A percentile compares a stretch with the other conserved stretches of the same genome.
Conservation (phyloP, 2,888 invertebrate genomes). For the Thysanoteuthis rhombus region DNA sequence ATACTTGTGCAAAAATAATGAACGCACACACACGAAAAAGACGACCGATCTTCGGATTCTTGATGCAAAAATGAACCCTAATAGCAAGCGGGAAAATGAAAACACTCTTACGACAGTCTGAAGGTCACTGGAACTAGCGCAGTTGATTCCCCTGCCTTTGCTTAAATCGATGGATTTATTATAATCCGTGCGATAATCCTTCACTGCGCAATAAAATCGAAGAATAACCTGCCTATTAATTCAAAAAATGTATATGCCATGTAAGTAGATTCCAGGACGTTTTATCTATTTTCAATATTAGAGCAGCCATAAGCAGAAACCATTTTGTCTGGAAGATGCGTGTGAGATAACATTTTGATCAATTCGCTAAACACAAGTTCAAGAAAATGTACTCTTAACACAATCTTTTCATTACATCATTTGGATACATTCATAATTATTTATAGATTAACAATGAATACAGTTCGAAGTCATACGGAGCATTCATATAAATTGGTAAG, state of each 20-base stretch:
- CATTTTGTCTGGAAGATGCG: background rate
- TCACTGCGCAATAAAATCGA: background rate
- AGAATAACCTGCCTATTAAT: too few relatives aligned
- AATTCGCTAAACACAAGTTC: background rate
- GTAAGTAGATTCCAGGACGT: too few relatives aligned
- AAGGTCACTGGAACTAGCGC: background rate
- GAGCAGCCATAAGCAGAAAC: background rate
- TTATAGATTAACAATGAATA: background rate
- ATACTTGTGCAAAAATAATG: too few relatives aligned
- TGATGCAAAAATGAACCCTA: too few relatives aligned
- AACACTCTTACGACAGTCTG: too few relatives aligned
- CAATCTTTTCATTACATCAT: background rate
- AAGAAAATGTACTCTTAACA: background rate
- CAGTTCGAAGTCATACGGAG: background rate
- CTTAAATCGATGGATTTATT: too few relatives aligned
- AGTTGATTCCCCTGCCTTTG: too few relatives aligned
- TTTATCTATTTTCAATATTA: background rate
- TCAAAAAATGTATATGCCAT: too few relatives aligned
- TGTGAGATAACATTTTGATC: background rate
- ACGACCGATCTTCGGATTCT: background rate
- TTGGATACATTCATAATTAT: background rate
- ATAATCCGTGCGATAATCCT: too few relatives aligned
- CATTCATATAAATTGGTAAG: background rate
- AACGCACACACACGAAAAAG: too few relatives aligned
- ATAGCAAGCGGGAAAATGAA: too few relatives aligned